A percentile compares a stretch with the other conserved stretches of the same genome.
These are phyloP conservation scores for Epinephelus malabaricus DNA, from an alignment of 2,797 vertebrate species.

Conservation along the genomic window DNA sequence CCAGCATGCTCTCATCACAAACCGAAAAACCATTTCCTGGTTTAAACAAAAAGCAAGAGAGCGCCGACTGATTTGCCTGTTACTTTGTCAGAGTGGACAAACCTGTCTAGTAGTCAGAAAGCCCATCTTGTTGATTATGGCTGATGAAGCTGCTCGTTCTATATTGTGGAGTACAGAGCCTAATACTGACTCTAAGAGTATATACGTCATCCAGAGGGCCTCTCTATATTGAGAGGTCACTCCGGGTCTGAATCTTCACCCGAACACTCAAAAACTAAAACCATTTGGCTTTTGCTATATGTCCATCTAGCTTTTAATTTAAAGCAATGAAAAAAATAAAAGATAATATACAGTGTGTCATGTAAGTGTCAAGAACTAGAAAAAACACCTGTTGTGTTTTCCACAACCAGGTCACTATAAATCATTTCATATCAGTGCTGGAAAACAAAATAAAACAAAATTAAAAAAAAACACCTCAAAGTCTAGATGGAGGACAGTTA, in stretches of 20 bases:
- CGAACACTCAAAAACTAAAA: constrained; percentile 54
- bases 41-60: constrained; percentile 53
- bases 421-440: constrained; percentile 64
- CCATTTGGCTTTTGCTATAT: constrained; percentile 63
- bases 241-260: constrained; percentile 25
- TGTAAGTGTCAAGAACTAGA: constrained; percentile 45
- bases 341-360: constrained; percentile 54
- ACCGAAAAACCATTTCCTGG: constrained; percentile 50
- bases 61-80: constrained; percentile 22
- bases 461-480: constrained; percentile 12
- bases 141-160: constrained; percentile 50
- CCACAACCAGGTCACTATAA: constrained; percentile 48
- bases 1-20: constrained; percentile 45
- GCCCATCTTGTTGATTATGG: constrained; percentile 18
- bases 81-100: constrained; percentile 16
- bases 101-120: constrained; percentile 32
- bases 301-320: constrained; percentile 70
- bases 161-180: constrained; percentile 35
- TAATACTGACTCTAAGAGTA: constrained; percentile 43
- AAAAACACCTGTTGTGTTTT: constrained; percentile 48
- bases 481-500: constrained; percentile 40
- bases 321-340: constrained; percentile 60
- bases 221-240: constrained; percentile 11
- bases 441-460: constrained; percentile 55
- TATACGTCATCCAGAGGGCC: constrained; percentile 13